phyloP scores from a whole-genome alignment of 2,797 vertebrate genomes.

The Furcifer pardalis region DNA sequence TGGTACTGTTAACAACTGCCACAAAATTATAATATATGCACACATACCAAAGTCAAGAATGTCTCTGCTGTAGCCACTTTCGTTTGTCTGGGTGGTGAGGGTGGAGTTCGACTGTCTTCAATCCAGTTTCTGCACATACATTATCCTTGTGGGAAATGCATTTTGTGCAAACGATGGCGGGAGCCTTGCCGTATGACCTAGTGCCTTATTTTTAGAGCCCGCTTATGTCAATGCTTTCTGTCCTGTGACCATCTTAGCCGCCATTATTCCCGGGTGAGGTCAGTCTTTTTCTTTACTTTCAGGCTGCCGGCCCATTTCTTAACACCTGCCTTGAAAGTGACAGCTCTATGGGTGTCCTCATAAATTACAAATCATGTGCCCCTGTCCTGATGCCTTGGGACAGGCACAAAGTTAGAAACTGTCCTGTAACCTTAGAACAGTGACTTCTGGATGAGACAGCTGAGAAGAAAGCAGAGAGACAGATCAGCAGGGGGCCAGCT shows the following conservation, averaged over 20 bases:
- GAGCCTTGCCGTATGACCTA: conserved; percentile 73
- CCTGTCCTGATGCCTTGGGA: conserved; percentile 81
- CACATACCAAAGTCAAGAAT: background rate
- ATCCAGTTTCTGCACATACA: conserved; percentile 8
- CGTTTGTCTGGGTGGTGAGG: background rate
- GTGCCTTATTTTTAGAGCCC: conserved; percentile 85
- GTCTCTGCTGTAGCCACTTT: background rate
- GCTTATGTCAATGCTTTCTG: conserved; percentile 83
- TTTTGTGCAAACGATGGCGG: conserved; percentile 35
- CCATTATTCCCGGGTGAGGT: conserved; percentile 93
- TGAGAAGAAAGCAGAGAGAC: conserved; percentile 79
- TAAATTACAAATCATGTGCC: conserved; percentile 97
- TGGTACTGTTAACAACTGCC: background rate
- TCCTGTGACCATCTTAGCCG: conserved; percentile 88
- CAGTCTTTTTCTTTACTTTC: conserved; percentile 87
- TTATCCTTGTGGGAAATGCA: conserved; percentile 16
- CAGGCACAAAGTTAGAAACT: conserved; percentile 89
- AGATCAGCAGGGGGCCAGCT: conserved; percentile 66
- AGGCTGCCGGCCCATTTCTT: conserved; percentile 84
- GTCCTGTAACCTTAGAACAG: conserved; percentile 87
- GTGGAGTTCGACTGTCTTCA: background rate
- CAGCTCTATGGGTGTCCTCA: conserved; percentile 94
- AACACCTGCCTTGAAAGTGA: conserved; percentile 96
- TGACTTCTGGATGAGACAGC: conserved; percentile 82
- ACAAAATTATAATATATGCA: background rate